Evolutionary conservation across 1,140 invertebrate genomes (phyloP).

Genomic region (Chrysopa pallens): DNA sequence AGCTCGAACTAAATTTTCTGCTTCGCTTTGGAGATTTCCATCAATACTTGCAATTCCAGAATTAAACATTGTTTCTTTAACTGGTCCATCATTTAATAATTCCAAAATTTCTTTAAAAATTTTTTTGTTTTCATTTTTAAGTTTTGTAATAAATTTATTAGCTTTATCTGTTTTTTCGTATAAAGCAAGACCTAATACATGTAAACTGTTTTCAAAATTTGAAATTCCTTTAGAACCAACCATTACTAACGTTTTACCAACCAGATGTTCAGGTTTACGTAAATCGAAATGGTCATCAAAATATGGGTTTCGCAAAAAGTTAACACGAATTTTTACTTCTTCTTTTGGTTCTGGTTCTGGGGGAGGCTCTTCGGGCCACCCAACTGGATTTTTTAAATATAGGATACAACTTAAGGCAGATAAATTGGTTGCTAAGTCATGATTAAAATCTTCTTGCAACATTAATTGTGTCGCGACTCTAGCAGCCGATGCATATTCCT

Average conservation of each 20-base stretch:
- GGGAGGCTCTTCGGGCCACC: slow-evolving; percentile 28
- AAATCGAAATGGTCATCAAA: slow-evolving; percentile 82
- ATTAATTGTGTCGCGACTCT: slow-evolving; percentile 61
- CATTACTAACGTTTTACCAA: slow-evolving; percentile 61
- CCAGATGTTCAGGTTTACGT: slow-evolving; percentile 37
- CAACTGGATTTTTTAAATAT: slow-evolving; percentile 40
- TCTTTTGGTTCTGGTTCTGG: slow-evolving; percentile 27
- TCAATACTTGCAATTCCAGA: slow-evolving; percentile 13
- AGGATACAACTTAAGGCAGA: slow-evolving; percentile 56
- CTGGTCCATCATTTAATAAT: slow-evolving; percentile 20
- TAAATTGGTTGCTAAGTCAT: slow-evolving; percentile 50
- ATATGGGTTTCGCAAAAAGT: slow-evolving; percentile 59
- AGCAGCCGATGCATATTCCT: slow-evolving; percentile 52
- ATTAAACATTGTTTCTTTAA: slow-evolving; percentile 11
- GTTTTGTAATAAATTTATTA: slow-evolving; percentile 21
- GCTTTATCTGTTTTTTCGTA: slow-evolving; percentile 47
- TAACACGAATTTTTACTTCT: slow-evolving; percentile 59
- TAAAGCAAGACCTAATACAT: slow-evolving; percentile 45
- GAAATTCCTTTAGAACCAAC: slow-evolving; percentile 32
- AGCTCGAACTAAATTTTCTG: slow-evolving; percentile 25
- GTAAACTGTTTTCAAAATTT: slow-evolving; percentile 38
- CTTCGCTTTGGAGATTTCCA: slow-evolving; percentile 6
- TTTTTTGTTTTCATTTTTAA: slow-evolving; percentile 16
- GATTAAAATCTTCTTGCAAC: slow-evolving; percentile 72
- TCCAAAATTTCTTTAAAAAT: slow-evolving; percentile 25